phyloP scores from a whole-genome alignment of 2,888 invertebrate genomes.

The Salticus scenicus region DNA sequence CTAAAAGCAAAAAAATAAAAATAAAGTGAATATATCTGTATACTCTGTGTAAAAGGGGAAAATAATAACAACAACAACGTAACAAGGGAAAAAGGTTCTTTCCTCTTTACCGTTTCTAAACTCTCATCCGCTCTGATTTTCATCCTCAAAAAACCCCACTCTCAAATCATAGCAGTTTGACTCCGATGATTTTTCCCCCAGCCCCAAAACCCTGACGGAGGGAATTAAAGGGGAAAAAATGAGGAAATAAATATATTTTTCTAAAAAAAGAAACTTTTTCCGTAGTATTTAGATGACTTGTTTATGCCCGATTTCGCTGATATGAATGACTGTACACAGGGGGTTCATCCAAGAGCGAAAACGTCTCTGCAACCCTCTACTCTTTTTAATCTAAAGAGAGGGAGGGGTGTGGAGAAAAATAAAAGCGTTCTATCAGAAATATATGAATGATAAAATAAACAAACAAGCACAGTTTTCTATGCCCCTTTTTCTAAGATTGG shows the following conservation, averaged over 20 bases:
- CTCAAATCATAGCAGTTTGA: conserved; percentile 21
- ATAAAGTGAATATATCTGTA: too few species aligned
- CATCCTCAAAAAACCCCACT: background rate
- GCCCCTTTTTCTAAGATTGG: conserved; percentile 31
- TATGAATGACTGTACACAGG: conserved; percentile 45
- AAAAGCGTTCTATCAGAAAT: conserved; percentile 12
- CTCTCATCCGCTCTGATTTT: background rate
- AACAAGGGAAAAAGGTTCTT: background rate
- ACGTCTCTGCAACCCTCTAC: background rate
- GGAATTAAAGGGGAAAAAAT: conserved; percentile 33
- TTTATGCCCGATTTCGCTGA: conserved; percentile 45
- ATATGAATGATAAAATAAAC: conserved; percentile 48
- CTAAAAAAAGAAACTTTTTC: background rate
- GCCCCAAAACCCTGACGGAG: background rate
- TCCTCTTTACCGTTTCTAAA: background rate
- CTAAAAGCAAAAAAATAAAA: too few species aligned
- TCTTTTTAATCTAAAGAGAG: background rate
- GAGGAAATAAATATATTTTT: conserved; percentile 32
- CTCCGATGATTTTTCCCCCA: conserved; percentile 16
- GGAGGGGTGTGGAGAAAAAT: too few species aligned
- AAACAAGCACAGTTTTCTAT: background rate
- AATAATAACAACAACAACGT: too few species aligned
- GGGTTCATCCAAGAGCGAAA: background rate
- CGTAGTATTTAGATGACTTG: conserved; percentile 51
- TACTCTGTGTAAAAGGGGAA: too few species aligned